These are phyloP conservation scores for Cephalopachus bancanus DNA, from an alignment of 2,797 vertebrate genomes.

Conservation along the genomic window DNA sequence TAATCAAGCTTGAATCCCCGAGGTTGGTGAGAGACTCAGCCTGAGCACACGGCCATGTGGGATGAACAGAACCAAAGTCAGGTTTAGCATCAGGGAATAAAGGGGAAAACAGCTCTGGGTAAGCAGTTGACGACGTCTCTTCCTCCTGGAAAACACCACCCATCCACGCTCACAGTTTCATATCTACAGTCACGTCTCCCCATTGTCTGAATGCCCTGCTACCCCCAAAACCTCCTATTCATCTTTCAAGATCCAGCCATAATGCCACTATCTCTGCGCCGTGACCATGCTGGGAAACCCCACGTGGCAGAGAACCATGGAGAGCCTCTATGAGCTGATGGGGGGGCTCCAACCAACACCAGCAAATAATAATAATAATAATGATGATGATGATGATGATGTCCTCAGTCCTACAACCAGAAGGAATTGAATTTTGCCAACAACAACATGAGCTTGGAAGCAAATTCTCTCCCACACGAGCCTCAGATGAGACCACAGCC, in stretches of 20 bases:
- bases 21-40: background rate
- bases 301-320: background rate
- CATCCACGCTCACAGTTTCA: background rate
- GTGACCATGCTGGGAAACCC: background rate
- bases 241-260: background rate
- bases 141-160: background rate
- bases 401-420: background rate
- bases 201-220: background rate
- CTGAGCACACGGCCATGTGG: background rate
- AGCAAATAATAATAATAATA: background rate
- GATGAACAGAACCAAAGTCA: background rate
- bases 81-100: background rate
- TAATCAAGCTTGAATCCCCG: background rate
- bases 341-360: rapidly evolving
- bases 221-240: background rate
- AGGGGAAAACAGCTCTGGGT: background rate
- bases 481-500: background rate
- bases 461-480: background rate
- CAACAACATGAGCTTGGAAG: background rate
- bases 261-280: background rate
- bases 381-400: no score
- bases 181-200: background rate
- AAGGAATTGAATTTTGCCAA: background rate
- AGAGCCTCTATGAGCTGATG: background rate
- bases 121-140: background rate